Evolutionary conservation across 2,888 invertebrate species (phyloP), one percentile per base, ranked within the genome.

Genomic region (Drosophila tanythrix): DNA sequence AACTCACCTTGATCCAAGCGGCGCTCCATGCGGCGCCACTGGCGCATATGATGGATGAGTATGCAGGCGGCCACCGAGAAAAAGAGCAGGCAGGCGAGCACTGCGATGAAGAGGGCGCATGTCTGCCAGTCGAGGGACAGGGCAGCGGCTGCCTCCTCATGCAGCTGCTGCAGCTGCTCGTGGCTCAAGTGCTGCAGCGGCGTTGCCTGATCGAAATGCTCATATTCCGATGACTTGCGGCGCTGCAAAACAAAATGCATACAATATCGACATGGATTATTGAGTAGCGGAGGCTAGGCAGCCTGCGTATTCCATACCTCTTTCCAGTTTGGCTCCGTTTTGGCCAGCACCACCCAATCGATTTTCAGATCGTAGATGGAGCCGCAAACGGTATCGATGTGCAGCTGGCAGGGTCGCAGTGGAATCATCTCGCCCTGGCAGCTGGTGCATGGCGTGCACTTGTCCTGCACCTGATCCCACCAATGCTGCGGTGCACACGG

Each of bases 21-120:
- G 90, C 95, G 95, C 93, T 97, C 96, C 91, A 97, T 95, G 90
- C 95, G 94, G 92, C 95, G 95, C 97, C 97, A 97, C 92, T 97
- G 97, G 90, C 95, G 95, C 84, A 96, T 96, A 92, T 97, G 96
- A 89, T 96, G 95, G 86, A 97, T 93, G 82, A 96, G 96, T 92
- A 96, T 95, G 89, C 95, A 95, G 82, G 96, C 95, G 91, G 96
- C 96, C 79, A 96, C 96, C 86, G 96, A 94, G 94, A 97, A 96
- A 94, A 97, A 97, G 91, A 97, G 94, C 70, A 96, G 94, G 94
- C 97, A 97, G 76, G 96, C 96, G 91, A 95, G 95, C 43, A 96
- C 95, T 57, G 96, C 97, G 80, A 96, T 93, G 72, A 95, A 95
- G 88, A 97, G 94, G 65, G 96, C 95, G 57, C 95, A 94, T 66